Evolutionary conservation across 2,113 vertebrate species (phyloP).

Genomic region (Tichodroma muraria): DNA sequence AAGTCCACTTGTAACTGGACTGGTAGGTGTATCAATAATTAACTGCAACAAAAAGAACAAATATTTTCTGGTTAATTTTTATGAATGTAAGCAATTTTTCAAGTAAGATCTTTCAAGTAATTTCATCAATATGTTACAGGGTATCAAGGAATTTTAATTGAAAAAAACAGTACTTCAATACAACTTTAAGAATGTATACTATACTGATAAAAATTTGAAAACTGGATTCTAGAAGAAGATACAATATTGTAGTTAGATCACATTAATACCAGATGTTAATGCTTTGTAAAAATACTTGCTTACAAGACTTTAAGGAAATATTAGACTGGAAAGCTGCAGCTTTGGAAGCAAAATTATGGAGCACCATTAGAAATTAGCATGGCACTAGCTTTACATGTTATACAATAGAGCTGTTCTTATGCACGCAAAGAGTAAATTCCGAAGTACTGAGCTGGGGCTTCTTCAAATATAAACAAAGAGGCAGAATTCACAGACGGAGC

Average conservation of each 20-base stretch:
- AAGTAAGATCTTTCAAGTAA: not conserved
- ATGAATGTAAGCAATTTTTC: not conserved
- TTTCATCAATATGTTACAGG: not conserved
- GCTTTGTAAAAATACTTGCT: not conserved
- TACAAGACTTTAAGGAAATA: not conserved
- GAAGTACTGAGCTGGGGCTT: not conserved
- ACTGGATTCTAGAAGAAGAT: not conserved
- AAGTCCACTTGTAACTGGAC: conserved; percentile 93
- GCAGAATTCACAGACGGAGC: not conserved
- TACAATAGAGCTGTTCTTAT: not conserved
- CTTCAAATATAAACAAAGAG: not conserved
- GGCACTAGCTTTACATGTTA: not conserved
- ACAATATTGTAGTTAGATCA: not conserved
- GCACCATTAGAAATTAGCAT: not conserved
- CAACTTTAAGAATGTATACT: not conserved
- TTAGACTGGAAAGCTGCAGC: not conserved
- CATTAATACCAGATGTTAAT: not conserved
- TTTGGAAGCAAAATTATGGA: not conserved
- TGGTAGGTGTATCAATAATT: conserved; percentile 97
- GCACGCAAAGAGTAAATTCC: not conserved
- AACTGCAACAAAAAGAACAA: conserved; percentile 72
- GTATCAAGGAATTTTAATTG: not conserved
- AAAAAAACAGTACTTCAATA: not conserved
- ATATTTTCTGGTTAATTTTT: not conserved
- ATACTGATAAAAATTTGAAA: not conserved